These are phyloP conservation scores for Hippoglossus stenolepis DNA, from an alignment of 2,113 vertebrate species.

Conservation along the genomic window DNA sequence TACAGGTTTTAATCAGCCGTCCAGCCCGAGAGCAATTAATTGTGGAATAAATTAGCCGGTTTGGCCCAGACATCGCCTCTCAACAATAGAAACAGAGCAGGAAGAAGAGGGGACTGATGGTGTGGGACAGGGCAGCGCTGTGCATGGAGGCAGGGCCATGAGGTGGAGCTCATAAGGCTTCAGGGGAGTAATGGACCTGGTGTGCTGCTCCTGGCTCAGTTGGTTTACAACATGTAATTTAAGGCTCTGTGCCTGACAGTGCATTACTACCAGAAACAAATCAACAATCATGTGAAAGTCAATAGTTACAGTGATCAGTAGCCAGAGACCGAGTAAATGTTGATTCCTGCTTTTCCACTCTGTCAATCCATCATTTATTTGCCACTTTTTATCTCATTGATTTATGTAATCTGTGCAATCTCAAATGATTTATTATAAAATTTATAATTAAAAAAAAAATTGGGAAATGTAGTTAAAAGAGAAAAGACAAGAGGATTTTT, in stretches of 20 bases:
- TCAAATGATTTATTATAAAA: background rate
- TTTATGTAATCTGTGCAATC: background rate
- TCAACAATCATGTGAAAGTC: conserved; percentile 47
- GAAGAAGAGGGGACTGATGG: conserved; percentile 36
- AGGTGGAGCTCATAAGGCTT: conserved; percentile 36
- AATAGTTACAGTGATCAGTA: conserved; percentile 47
- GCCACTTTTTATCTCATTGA: conserved; percentile 3
- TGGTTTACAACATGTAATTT: conserved; percentile 58
- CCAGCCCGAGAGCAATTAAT: conserved; percentile 75
- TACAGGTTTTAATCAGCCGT: conserved; percentile 79
- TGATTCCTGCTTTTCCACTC: conserved; percentile 41
- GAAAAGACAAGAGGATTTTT: conserved; percentile 36
- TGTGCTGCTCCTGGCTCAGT: conserved; percentile 21
- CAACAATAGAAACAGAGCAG: conserved; percentile 54
- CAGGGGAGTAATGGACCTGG: conserved; percentile 19
- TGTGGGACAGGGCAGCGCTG: conserved; percentile 37
- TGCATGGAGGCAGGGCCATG: conserved; percentile 18
- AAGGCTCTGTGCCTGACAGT: conserved; percentile 25
- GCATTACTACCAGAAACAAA: conserved; percentile 46
- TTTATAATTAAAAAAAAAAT: background rate
- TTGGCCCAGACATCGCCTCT: conserved; percentile 48
- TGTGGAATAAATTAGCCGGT: conserved; percentile 72
- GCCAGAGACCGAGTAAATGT: conserved; percentile 19
- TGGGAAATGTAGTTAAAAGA: background rate
- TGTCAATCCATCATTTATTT: conserved; percentile 18